Evolutionary conservation across 2,113 vertebrate species (phyloP).

Genomic region (Grallaria varia): DNA sequence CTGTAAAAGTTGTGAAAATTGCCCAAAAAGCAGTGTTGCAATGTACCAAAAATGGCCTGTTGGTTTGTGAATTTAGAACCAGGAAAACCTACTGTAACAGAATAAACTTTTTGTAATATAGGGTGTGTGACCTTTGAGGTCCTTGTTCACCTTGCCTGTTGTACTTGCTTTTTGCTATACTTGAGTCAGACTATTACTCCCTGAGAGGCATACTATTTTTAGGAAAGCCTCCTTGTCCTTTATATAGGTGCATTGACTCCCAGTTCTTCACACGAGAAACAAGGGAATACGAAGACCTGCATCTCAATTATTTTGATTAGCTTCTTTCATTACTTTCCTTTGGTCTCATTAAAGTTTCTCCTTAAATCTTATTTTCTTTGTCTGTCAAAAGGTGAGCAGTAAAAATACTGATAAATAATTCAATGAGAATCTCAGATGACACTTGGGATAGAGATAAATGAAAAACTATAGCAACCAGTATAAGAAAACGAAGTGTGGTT

Average conservation of each 20-base stretch:
- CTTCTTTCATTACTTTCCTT: constrained; percentile 25
- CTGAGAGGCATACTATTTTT: not conserved
- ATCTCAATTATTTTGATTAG: constrained; percentile 32
- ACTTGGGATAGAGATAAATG: constrained; percentile 28
- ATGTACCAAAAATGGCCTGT: not conserved
- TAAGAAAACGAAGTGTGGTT: not conserved
- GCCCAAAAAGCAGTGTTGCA: not conserved
- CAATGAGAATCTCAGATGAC: not conserved
- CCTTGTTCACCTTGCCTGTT: not conserved
- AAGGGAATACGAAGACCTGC: not conserved
- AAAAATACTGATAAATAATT: constrained; percentile 57
- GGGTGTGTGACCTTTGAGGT: not conserved
- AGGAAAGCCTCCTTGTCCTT: not conserved
- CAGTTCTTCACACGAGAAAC: not conserved
- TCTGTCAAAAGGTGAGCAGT: constrained; percentile 55
- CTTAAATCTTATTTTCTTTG: constrained; percentile 45
- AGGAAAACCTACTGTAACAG: not conserved
- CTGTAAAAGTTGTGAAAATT: not conserved
- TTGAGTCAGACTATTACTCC: not conserved
- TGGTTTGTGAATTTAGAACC: not conserved
- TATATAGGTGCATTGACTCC: not conserved
- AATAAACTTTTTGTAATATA: not conserved
- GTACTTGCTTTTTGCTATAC: not conserved
- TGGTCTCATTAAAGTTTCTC: constrained; percentile 38
- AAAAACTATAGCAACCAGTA: constrained; percentile 4